phyloP scores from a whole-genome alignment of 2,797 vertebrate species.

The Menidia menidia region DNA sequence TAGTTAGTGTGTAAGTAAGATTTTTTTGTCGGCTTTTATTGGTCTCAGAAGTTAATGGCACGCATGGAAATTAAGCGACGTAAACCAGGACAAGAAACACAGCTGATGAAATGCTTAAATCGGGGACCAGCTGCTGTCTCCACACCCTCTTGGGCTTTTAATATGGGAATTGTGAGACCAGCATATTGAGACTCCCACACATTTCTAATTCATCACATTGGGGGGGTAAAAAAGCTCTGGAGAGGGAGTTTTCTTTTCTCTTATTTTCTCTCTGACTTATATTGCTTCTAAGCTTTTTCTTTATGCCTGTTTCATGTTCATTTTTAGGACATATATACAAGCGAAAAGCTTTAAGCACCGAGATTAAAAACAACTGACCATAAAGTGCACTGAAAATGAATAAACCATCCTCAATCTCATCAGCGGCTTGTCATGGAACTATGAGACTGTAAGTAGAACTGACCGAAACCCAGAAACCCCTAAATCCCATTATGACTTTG shows the following conservation, averaged over 20 bases:
- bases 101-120: slow-evolving; percentile 62
- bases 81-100: slow-evolving; percentile 45
- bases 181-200: slow-evolving; percentile 71
- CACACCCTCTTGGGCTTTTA: slow-evolving; percentile 61
- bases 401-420: slow-evolving; percentile 79
- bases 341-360: slow-evolving; percentile 72
- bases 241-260: slow-evolving; percentile 36
- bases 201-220: slow-evolving; percentile 79
- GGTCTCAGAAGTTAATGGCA: slow-evolving; percentile 60
- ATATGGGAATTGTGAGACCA: slow-evolving; percentile 69
- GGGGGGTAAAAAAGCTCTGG: slow-evolving; percentile 44
- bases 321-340: slow-evolving; percentile 76
- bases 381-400: slow-evolving; percentile 77
- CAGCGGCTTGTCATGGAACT: slow-evolving; percentile 71
- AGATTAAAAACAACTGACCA: slow-evolving; percentile 78
- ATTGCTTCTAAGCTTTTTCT: slow-evolving; percentile 74
- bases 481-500: slow-evolving; percentile 86
- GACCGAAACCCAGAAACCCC: slow-evolving; percentile 73
- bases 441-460: slow-evolving; percentile 69
- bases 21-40: slow-evolving; percentile 48
- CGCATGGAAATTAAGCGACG: slow-evolving; percentile 57
- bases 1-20: slow-evolving; percentile 47
- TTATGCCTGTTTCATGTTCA: slow-evolving; percentile 81
- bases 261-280: slow-evolving; percentile 55
- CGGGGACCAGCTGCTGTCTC: slow-evolving; percentile 53